phyloP scores from a whole-genome alignment of 2,888 invertebrate genomes.

The Caenorhabditis parvicauda region DNA sequence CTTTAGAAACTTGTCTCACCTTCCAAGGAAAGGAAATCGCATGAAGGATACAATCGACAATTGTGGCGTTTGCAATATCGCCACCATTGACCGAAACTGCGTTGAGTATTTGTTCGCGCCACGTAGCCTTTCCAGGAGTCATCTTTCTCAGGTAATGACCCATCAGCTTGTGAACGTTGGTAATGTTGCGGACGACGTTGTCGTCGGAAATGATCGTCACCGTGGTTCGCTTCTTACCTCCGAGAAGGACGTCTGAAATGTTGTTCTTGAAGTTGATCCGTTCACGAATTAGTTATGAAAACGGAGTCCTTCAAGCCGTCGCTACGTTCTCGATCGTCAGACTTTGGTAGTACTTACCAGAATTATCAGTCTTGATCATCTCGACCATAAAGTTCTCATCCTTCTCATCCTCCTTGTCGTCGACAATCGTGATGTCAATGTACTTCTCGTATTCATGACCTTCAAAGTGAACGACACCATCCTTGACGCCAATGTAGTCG shows the following conservation, averaged over 20 bases:
- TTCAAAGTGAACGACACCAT: slow-evolving; percentile 26
- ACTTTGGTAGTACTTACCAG: slow-evolving; percentile 3
- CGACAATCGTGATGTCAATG: slow-evolving; percentile 68
- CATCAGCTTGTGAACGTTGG: slow-evolving; percentile 41
- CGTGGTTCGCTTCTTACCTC: slow-evolving; percentile 63
- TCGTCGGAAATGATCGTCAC: slow-evolving; percentile 69
- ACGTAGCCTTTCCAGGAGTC: slow-evolving; percentile 42
- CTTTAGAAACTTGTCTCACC: slow-evolving; percentile 5
- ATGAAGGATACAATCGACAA: slow-evolving; percentile 68
- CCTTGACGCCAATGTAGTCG: slow-evolving; percentile 64
- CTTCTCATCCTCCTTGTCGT: slow-evolving; percentile 70
- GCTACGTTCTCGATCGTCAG: too few species aligned
- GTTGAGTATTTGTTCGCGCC: slow-evolving; percentile 64
- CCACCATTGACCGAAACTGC: slow-evolving; percentile 71
- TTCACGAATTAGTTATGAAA: not conserved
- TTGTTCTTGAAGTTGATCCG: not conserved
- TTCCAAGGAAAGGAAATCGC: slow-evolving; percentile 62
- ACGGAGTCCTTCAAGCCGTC: not conserved
- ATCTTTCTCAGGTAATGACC: slow-evolving; percentile 40
- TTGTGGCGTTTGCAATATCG: slow-evolving; percentile 68
- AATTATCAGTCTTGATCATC: slow-evolving; percentile 22
- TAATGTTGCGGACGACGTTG: slow-evolving; percentile 61
- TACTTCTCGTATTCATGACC: slow-evolving; percentile 66
- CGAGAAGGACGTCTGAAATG: slow-evolving; percentile 65
- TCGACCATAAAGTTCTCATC: slow-evolving; percentile 71